Conservation (phyloP, 2,888 invertebrate genomes). For the Eudemis profundana region DNA sequence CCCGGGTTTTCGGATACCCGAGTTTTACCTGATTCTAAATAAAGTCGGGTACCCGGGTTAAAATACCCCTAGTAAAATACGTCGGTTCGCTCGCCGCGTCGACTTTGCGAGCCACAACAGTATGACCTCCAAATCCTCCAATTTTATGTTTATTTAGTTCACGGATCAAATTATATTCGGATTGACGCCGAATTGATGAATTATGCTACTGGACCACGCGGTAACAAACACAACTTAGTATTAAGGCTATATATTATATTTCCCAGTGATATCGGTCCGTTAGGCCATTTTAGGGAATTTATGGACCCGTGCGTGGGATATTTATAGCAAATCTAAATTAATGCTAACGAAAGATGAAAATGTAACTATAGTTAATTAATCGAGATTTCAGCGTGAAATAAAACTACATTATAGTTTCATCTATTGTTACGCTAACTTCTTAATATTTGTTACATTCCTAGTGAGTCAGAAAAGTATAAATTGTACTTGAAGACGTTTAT, state of each 20-base stretch:
- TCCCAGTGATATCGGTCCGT: background rate
- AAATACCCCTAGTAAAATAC: no score
- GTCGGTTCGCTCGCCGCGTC: no score
- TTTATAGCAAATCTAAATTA: slow-evolving; percentile 1
- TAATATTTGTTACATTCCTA: background rate
- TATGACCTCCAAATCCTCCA: no score
- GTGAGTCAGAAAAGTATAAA: background rate
- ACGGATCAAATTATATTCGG: no score
- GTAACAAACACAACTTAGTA: slow-evolving; percentile 29
- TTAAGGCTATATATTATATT: slow-evolving; percentile 18
- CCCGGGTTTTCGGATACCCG: no score
- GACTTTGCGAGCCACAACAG: no score
- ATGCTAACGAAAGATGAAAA: background rate
- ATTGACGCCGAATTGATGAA: no score
- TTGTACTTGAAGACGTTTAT: background rate
- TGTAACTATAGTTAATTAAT: background rate
- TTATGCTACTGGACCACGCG: background rate
- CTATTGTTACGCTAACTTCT: background rate
- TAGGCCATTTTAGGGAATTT: slow-evolving; percentile 1
- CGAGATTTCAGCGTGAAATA: background rate
- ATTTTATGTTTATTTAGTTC: no score
- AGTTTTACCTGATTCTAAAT: no score
- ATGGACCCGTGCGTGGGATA: background rate
- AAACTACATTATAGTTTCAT: slow-evolving; percentile 6
- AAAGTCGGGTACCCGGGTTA: no score